These are phyloP conservation scores for Gouania willdenowi DNA, from an alignment of 2,797 vertebrate genomes.

Conservation along the genomic window DNA sequence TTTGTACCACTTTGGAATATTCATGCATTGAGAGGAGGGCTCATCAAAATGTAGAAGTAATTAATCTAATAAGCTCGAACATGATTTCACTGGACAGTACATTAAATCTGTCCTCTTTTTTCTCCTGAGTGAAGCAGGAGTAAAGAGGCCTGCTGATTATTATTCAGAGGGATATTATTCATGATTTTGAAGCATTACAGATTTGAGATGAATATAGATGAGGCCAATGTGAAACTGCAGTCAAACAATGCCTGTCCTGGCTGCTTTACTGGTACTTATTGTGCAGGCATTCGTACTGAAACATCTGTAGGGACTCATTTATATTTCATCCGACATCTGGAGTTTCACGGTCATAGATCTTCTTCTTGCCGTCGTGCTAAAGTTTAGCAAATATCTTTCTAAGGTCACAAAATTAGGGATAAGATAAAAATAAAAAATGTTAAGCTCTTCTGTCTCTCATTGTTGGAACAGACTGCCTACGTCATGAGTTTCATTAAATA, in stretches of 20 bases:
- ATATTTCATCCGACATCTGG: too few species aligned
- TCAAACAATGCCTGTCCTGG: slow-evolving; percentile 16
- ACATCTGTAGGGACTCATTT: too few species aligned
- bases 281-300: slow-evolving; percentile 5
- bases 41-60: slow-evolving; percentile 51
- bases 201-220: slow-evolving; percentile 55
- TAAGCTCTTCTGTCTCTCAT: not conserved
- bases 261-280: slow-evolving; percentile 8
- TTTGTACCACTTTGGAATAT: too few species aligned
- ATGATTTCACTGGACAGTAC: slow-evolving; percentile 47
- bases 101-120: slow-evolving; percentile 32
- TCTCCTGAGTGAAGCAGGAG: slow-evolving; percentile 7
- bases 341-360: too few species aligned
- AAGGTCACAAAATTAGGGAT: too few species aligned
- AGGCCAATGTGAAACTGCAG: slow-evolving; percentile 32
- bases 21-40: slow-evolving; percentile 19
- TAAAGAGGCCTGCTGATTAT: slow-evolving; percentile 25
- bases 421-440: too few species aligned
- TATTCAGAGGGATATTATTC: slow-evolving; percentile 57
- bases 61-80: slow-evolving; percentile 54
- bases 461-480: not conserved
- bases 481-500: slow-evolving; percentile 32
- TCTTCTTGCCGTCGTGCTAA: too few species aligned
- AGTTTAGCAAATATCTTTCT: too few species aligned
- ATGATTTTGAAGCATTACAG: slow-evolving; percentile 57